Conservation (phyloP, 92 coral and sea anemone species). For the Umimayanthus chanpuru region DNA sequence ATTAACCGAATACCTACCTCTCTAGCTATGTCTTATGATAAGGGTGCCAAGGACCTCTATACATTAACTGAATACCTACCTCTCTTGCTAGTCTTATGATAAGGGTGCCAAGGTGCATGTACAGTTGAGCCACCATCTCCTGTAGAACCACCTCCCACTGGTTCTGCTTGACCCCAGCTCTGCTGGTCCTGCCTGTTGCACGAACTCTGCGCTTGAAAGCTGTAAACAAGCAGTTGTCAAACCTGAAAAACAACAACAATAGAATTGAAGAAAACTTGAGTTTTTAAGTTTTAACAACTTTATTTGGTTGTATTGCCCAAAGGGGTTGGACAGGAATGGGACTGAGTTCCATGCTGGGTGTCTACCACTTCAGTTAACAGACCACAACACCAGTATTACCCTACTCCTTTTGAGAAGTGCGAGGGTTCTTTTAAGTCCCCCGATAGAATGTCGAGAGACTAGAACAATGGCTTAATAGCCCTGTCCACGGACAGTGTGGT, state of each 20-base stretch:
- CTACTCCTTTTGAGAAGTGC: too few relatives aligned
- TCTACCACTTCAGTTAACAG: too few relatives aligned
- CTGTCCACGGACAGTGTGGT: too few relatives aligned
- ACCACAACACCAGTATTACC: too few relatives aligned
- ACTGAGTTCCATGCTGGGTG: too few relatives aligned
- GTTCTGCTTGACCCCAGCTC: slow-evolving; percentile 41
- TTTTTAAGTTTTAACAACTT: too few relatives aligned
- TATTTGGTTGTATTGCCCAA: too few relatives aligned
- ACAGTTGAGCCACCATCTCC: slow-evolving; percentile 94
- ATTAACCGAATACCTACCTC: slow-evolving; percentile 67
- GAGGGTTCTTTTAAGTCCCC: too few relatives aligned
- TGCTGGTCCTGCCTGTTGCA: slow-evolving; percentile 47
- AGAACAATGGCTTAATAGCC: too few relatives aligned
- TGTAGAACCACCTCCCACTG: slow-evolving; percentile 92
- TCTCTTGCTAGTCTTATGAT: slow-evolving; percentile 87
- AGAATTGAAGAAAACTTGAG: background rate
- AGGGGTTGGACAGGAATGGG: too few relatives aligned
- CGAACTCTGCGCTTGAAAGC: slow-evolving; percentile 68
- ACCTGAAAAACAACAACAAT: slow-evolving; percentile 39
- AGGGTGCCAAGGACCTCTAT: background rate
- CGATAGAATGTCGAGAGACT: too few relatives aligned
- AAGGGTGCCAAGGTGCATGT: slow-evolving; percentile 77
- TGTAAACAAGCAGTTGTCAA: slow-evolving; percentile 66
- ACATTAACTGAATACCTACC: too few relatives aligned
- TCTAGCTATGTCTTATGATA: slow-evolving; percentile 79